Conservation (phyloP, 2,797 vertebrate genomes). For the Karalla daura region DNA sequence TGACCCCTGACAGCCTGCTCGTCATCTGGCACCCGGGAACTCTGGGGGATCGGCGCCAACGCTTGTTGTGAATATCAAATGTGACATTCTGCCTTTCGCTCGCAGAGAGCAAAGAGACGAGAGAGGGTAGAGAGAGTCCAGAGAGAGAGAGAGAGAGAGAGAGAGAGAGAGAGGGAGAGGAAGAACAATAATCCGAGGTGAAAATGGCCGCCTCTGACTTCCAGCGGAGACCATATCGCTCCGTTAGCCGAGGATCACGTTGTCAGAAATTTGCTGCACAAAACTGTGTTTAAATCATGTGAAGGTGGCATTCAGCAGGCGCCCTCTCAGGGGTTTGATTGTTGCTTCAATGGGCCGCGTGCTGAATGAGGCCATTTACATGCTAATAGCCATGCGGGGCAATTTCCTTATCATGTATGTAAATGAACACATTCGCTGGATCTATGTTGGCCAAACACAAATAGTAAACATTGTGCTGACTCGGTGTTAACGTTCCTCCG, state of each 20-base stretch:
- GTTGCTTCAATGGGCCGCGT: conserved; percentile 46
- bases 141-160: conserved; percentile 19
- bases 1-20: conserved; percentile 80
- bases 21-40: conserved; percentile 75
- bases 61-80: conserved; percentile 77
- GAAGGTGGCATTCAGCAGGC: conserved; percentile 22
- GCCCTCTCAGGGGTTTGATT: conserved; percentile 53
- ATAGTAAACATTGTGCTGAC: conserved; percentile 73
- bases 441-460: conserved; percentile 70
- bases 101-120: conserved; percentile 30
- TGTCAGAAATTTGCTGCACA: neutral
- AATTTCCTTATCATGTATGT: conserved; percentile 78
- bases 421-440: conserved; percentile 69
- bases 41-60: conserved; percentile 63
- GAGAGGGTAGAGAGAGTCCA: conserved; percentile 14
- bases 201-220: conserved; percentile 33
- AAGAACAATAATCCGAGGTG: conserved; percentile 47
- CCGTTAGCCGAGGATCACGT: no score
- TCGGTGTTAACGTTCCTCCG: conserved; percentile 64
- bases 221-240: neutral
- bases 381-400: conserved; percentile 68
- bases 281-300: conserved; percentile 30
- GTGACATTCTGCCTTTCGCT: conserved; percentile 74
- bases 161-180: conserved; percentile 20
- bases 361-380: conserved; percentile 75